Conservation (phyloP, 2,797 vertebrate species). For the Syndactyla subalaris region DNA sequence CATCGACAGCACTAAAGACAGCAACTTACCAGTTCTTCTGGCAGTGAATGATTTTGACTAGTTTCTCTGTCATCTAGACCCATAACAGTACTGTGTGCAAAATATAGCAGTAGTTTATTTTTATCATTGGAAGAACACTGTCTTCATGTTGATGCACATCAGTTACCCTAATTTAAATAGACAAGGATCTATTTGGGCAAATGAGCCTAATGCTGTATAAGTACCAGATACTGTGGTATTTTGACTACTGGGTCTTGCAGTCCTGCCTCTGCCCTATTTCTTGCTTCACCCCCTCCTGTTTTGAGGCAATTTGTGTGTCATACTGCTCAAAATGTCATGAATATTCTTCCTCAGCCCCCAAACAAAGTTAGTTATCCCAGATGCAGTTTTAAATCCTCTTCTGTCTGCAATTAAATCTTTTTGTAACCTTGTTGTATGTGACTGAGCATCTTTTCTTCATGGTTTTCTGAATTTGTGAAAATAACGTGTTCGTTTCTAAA, state of each 20-base stretch:
- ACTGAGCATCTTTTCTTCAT: background rate
- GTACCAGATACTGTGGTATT: background rate
- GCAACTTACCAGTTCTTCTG: background rate
- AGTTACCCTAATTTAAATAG: background rate
- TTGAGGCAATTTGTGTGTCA: background rate
- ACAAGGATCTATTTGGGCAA: background rate
- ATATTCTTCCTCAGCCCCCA: background rate
- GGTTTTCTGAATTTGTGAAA: background rate
- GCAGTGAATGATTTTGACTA: too few relatives aligned
- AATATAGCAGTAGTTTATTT: background rate
- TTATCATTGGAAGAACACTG: background rate
- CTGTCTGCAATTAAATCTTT: background rate
- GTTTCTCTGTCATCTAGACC: background rate
- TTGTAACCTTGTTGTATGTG: background rate
- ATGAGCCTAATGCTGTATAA: background rate
- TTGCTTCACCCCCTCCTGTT: background rate
- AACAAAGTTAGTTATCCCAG: background rate
- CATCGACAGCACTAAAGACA: background rate
- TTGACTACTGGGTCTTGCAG: fast-evolving
- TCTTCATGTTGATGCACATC: background rate
- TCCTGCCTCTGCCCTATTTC: background rate
- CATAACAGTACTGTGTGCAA: background rate
- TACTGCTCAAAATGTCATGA: background rate
- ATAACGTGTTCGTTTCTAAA: background rate
- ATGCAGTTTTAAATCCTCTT: background rate